Conservation (phyloP, 2,797 vertebrate species). For the Catamblyrhynchus diadema region DNA sequence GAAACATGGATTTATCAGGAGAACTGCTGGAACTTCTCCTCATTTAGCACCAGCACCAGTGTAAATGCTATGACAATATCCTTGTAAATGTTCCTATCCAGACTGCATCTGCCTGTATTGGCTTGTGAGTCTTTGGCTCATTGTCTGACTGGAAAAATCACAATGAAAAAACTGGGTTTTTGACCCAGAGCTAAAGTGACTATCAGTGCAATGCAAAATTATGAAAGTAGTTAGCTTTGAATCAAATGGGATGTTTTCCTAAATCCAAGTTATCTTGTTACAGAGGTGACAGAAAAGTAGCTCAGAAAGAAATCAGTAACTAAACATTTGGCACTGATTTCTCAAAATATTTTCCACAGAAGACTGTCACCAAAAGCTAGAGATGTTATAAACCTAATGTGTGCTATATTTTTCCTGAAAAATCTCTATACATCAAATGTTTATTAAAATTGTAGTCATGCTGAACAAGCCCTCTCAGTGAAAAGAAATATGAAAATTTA, state of each 20-base stretch:
- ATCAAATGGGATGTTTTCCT: background rate
- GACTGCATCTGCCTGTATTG: background rate
- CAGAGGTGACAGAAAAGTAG: background rate
- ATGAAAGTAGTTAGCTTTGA: background rate
- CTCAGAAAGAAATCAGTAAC: background rate
- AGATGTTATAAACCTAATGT: background rate
- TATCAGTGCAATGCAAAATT: background rate
- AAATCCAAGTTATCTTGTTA: background rate
- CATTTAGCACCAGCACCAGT: background rate
- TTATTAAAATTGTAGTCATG: background rate
- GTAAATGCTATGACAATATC: background rate
- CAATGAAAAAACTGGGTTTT: background rate
- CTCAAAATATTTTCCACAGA: background rate
- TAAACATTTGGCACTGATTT: background rate
- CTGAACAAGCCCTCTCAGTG: background rate
- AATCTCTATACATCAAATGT: background rate
- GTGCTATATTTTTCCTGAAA: background rate
- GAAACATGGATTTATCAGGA: background rate
- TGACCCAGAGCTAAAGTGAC: background rate
- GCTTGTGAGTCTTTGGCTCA: background rate
- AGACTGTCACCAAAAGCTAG: background rate
- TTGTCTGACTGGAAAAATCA: background rate
- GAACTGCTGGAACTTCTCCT: background rate
- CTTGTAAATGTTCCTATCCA: background rate
- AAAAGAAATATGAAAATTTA: background rate